phyloP scores from a whole-genome alignment of 2,113 vertebrate genomes.

The Melozone crissalis region DNA sequence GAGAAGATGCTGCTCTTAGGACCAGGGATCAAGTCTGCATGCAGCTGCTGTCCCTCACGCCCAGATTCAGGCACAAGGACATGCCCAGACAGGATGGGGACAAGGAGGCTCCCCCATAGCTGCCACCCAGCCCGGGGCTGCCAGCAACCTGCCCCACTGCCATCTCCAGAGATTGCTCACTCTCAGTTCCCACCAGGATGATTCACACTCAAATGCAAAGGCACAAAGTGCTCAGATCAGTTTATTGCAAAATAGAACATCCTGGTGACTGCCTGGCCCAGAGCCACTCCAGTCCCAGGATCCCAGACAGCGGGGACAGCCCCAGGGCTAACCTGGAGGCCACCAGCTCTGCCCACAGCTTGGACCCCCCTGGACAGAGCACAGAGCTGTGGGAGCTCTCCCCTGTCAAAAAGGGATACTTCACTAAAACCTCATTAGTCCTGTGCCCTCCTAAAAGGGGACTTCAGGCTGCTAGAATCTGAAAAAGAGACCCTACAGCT shows the following conservation, averaged over 20 bases:
- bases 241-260: background rate
- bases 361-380: background rate
- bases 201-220: constrained; percentile 37
- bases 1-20: fast-evolving
- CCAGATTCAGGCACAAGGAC: background rate
- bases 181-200: background rate
- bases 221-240: background rate
- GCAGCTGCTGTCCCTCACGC: background rate
- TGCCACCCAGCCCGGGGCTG: background rate
- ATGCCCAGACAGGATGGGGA: background rate
- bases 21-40: background rate
- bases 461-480: background rate
- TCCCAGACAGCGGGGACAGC: background rate
- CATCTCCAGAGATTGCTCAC: background rate
- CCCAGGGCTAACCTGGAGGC: background rate
- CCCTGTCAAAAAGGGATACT: background rate
- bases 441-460: background rate
- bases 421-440: background rate
- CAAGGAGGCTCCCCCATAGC: background rate
- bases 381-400: background rate
- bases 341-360: background rate
- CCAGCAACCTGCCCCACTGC: background rate
- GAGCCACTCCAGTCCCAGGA: background rate
- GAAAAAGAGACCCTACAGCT: background rate
- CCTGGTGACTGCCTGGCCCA: background rate